Percentiles rank a stretch among this genome's conserved stretches.
Conservation (phyloP, 2,888 invertebrate species). For the Panopea generosa region DNA sequence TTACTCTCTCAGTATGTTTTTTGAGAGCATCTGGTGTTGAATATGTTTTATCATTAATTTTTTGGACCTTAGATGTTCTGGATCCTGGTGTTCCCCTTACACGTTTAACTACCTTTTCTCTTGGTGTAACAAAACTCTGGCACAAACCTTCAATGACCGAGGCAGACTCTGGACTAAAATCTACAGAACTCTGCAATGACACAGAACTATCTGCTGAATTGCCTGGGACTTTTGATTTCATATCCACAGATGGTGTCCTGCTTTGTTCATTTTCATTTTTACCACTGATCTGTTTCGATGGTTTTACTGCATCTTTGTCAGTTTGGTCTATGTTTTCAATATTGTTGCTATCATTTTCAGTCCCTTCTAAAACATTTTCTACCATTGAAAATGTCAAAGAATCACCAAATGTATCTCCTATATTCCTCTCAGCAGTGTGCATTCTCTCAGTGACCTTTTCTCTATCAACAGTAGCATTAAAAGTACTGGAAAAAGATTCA, state of each 20-base stretch:
- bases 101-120: slow-evolving; percentile 35
- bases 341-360: no score
- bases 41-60: slow-evolving; percentile 26
- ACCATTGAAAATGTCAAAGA: slow-evolving; percentile 78
- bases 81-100: slow-evolving; percentile 10
- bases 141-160: no score
- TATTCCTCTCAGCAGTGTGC: slow-evolving; percentile 6
- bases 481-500: slow-evolving; percentile 68
- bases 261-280: slow-evolving; percentile 3
- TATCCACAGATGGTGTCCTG: no score
- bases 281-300: slow-evolving; percentile 42
- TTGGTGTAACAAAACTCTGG: slow-evolving; percentile 45
- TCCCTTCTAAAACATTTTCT: slow-evolving; percentile 67
- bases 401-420: slow-evolving; percentile 60
- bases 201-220: no score
- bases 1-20: slow-evolving; percentile 5
- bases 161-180: no score
- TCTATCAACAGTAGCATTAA: slow-evolving; percentile 23
- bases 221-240: no score
- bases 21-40: slow-evolving; percentile 43
- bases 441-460: not conserved
- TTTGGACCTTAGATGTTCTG: slow-evolving; percentile 35
- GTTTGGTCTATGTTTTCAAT: no score
- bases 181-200: no score
- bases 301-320: not conserved